phyloP scores from a whole-genome alignment of 2,888 invertebrate genomes.

The Lasioglossum lativentre region DNA sequence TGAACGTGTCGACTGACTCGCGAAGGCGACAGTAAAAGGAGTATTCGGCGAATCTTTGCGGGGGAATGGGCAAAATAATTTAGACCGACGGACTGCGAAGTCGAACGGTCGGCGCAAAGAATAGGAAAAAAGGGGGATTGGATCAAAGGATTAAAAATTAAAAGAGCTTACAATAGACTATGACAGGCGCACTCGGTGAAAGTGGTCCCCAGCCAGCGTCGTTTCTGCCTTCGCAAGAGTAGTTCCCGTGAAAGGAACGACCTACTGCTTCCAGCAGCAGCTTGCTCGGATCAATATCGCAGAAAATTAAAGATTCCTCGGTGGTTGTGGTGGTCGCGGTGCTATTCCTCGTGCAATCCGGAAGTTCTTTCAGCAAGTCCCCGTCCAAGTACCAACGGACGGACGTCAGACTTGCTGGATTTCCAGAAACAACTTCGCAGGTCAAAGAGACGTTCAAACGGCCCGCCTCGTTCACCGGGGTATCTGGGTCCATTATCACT shows the following conservation, averaged over 20 bases:
- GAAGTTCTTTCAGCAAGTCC: constrained; percentile 92
- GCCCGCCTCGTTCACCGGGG: constrained; percentile 92
- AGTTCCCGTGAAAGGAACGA: constrained; percentile 96
- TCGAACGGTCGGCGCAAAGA: neutral
- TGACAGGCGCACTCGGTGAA: constrained; percentile 91
- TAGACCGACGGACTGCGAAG: constrained; percentile 17
- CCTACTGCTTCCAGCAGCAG: constrained; percentile 94
- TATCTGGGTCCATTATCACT: constrained; percentile 91
- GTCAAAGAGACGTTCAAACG: constrained; percentile 92
- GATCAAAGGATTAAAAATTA: constrained; percentile 41
- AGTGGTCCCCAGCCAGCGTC: constrained; percentile 94
- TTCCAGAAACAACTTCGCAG: constrained; percentile 92
- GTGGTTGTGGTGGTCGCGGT: constrained; percentile 68
- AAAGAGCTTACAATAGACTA: constrained; percentile 91
- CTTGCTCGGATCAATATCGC: constrained; percentile 94
- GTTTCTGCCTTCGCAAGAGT: constrained; percentile 96
- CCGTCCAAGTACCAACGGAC: constrained; percentile 96
- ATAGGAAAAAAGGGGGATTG: neutral
- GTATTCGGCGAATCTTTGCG: constrained; percentile 9
- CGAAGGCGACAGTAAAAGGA: neutral
- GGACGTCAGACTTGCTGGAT: constrained; percentile 90
- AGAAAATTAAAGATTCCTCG: constrained; percentile 86
- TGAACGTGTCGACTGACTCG: neutral
- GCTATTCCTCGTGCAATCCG: constrained; percentile 89
- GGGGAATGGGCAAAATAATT: constrained; percentile 21